These are phyloP conservation scores for Sebastes vulpes DNA, from an alignment of 2,797 vertebrate genomes.

Conservation along the genomic window DNA sequence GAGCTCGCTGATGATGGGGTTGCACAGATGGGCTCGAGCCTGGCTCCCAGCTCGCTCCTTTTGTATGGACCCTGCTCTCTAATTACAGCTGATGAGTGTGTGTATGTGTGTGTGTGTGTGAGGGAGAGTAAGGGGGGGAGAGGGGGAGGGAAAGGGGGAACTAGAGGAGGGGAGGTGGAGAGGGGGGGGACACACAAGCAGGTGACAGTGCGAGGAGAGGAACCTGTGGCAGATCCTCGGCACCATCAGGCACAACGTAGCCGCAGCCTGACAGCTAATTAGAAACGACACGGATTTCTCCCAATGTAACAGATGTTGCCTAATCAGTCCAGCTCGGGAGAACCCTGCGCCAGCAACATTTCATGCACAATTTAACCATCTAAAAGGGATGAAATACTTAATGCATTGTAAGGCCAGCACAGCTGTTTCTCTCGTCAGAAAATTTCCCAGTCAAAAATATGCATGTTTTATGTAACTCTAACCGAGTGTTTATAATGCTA, in stretches of 20 bases:
- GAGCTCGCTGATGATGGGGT: slow-evolving; percentile 79
- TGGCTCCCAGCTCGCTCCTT: slow-evolving; percentile 93
- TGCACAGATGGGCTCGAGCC: slow-evolving; percentile 96
- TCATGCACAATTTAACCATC: slow-evolving; percentile 99
- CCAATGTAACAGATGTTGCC: slow-evolving; percentile 99
- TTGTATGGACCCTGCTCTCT: slow-evolving; percentile 97
- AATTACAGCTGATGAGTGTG: slow-evolving; percentile 93
- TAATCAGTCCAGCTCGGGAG: slow-evolving; percentile 99
- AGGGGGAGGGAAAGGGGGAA: slow-evolving; percentile 27
- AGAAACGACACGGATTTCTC: slow-evolving; percentile 99
- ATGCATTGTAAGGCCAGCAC: slow-evolving; percentile 99
- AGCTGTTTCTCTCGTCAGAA: slow-evolving; percentile 99
- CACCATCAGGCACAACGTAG: slow-evolving; percentile 99
- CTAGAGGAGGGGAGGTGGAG: slow-evolving; percentile 38
- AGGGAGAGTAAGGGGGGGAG: slow-evolving; percentile 40
- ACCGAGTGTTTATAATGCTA: slow-evolving; percentile 99
- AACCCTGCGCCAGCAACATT: slow-evolving; percentile 99
- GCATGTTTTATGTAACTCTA: slow-evolving; percentile 99
- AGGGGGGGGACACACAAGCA: slow-evolving; percentile 88
- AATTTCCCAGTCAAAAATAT: slow-evolving; percentile 93
- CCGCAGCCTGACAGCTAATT: slow-evolving; percentile 99
- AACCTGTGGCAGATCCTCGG: slow-evolving; percentile 97
- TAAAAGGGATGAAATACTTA: slow-evolving; percentile 99
- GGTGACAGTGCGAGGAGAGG: slow-evolving; percentile 96
- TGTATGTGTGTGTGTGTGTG: slow-evolving; percentile 46